Conservation (phyloP, 2,113 vertebrate genomes). For the Gobio gobio region DNA sequence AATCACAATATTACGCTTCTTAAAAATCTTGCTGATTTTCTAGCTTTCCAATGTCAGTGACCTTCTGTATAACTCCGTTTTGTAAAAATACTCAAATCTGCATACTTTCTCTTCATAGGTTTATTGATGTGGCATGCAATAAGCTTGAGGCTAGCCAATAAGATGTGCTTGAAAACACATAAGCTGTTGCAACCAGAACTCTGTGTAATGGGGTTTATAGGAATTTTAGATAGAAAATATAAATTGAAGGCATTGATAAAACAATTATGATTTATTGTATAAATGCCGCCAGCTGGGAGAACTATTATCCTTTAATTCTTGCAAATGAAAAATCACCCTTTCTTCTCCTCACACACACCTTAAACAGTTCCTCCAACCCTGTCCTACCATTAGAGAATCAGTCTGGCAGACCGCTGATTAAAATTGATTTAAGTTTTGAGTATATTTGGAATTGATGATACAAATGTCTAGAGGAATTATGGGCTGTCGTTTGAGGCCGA, state of each 20-base stretch:
- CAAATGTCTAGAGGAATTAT: conserved; percentile 69
- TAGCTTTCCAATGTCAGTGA: neutral
- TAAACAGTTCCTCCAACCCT: conserved; percentile 17
- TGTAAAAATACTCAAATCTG: conserved; percentile 28
- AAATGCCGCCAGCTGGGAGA: conserved; percentile 22
- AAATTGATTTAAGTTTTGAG: conserved; percentile 69
- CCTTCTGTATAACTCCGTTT: conserved; percentile 36
- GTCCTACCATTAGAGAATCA: conserved; percentile 58
- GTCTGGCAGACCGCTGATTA: conserved; percentile 60
- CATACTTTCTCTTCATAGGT: conserved; percentile 54
- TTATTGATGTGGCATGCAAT: conserved; percentile 23
- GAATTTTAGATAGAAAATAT: conserved; percentile 3
- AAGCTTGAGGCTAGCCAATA: conserved; percentile 21
- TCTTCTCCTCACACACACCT: conserved; percentile 28
- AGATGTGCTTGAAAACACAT: conserved; percentile 22
- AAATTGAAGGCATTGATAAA: conserved; percentile 28
- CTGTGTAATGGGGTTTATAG: conserved; percentile 47
- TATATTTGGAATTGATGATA: conserved; percentile 69
- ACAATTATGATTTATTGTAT: conserved; percentile 4
- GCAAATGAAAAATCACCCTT: conserved; percentile 23
- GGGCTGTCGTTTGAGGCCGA: conserved; percentile 58
- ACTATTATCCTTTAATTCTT: conserved; percentile 45
- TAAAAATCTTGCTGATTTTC: conserved; percentile 13
- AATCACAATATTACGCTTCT: conserved; percentile 4
- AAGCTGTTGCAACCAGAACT: conserved; percentile 36